phyloP scores from a whole-genome alignment of 23 tunicate genomes.

The Trididemnum nubilum region DNA sequence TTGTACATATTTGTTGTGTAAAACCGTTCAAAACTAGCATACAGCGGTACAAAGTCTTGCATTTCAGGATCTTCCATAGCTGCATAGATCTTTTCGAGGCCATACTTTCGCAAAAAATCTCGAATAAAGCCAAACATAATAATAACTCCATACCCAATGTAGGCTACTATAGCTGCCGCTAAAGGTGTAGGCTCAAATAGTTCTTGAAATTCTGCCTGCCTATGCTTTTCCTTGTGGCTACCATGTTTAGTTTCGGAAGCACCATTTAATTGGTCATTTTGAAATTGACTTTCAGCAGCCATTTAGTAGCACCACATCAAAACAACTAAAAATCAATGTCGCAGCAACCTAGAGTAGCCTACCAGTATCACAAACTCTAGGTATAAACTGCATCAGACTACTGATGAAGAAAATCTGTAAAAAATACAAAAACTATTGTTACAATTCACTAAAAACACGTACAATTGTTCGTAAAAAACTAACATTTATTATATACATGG shows the following conservation, averaged over 20 bases:
- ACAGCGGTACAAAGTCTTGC: conserved; percentile 72
- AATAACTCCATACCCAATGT: conserved; percentile 61
- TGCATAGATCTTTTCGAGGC: conserved; percentile 45
- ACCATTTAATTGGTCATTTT: too few relatives aligned
- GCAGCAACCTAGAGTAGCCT: too few relatives aligned
- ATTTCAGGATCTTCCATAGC: conserved; percentile 48
- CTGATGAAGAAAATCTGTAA: too few relatives aligned
- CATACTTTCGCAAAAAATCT: conserved; percentile 52
- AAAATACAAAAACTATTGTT: too few relatives aligned
- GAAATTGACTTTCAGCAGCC: too few relatives aligned
- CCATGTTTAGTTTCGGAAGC: neutral
- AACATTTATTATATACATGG: too few relatives aligned
- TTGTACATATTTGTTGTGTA: conserved; percentile 82
- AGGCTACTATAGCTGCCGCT: conserved; percentile 51
- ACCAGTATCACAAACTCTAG: too few relatives aligned
- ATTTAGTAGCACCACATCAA: too few relatives aligned
- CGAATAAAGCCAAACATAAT: conserved; percentile 63
- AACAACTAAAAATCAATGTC: too few relatives aligned
- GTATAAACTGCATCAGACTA: too few relatives aligned
- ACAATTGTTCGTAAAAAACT: too few relatives aligned
- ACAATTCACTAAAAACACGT: too few relatives aligned
- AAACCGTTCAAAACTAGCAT: conserved; percentile 79
- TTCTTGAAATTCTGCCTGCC: conserved; percentile 49
- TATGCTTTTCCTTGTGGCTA: neutral
- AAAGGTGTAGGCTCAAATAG: conserved; percentile 60